Base-by-base conservation (phyloP, 2,888 invertebrate species). In the Macrosoma leucophasiata region DNA sequence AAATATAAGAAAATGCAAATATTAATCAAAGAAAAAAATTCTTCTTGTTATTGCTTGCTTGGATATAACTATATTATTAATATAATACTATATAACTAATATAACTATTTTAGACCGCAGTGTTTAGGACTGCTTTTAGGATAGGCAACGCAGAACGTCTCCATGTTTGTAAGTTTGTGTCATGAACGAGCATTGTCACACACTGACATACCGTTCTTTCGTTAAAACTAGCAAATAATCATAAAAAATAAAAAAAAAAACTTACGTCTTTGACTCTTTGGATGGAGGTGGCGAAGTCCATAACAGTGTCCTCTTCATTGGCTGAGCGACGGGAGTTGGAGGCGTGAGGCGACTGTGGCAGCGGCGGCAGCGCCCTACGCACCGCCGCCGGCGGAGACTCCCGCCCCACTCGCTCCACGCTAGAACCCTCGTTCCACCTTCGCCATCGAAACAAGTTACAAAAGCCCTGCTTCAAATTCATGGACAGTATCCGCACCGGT, bases 241-340 rank as follows among this genome's bases (percentile, higher is more conserved):
- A 2, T 15, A 39, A 29, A 11, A 27, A 25, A 26, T 15, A 29
- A 2, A 35, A 15, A 7, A 8, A 15, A 13, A 23, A 39, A 88
- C 93, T 88, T 85, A 95, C 95, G 84, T 96, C 95, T 87, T 96
- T 96, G 32, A 96, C 96, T 87, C 93, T 94, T 69, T 95, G 93
- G 60, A 96, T 94, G 52, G 95, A 96, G 14, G 94, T 92, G 21
- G 95, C 94, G 73, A 96, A 96, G 71, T 96, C 95, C 75, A 92
- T 88, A 22, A 88, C 84, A 1, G 84, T 79, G 29, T 87, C 86
- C 26, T 87, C 85, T 2, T 60, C 78, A 3, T 73, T 73, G 7
- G 61, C 65, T 2, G 47, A 39, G 6, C 60, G 39, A 8, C 71
- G 66, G 1, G 49, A 41, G 3, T 69, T 62, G 5, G 65, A 46